Conservation (phyloP, 2,113 vertebrate genomes). For the Tupaia tana region DNA sequence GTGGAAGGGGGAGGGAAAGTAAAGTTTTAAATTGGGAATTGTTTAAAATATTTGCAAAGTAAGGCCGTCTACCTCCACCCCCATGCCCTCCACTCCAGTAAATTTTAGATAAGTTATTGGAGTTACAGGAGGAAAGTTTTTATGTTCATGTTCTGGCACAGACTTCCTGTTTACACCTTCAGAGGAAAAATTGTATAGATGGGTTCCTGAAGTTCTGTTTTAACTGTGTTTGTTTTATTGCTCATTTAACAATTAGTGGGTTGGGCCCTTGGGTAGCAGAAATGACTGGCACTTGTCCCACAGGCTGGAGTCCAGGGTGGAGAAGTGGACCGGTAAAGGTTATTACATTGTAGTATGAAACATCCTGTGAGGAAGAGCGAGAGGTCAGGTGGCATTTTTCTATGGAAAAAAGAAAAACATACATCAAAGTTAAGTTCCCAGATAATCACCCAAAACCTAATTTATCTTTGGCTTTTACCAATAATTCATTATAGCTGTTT, state of each 20-base stretch:
- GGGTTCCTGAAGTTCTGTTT: constrained; percentile 32
- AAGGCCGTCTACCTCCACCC: not conserved
- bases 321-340: not conserved
- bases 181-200: not conserved
- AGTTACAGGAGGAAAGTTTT: not conserved
- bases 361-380: not conserved
- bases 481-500: not conserved
- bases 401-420: constrained; percentile 1
- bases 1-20: too few relatives aligned
- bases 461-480: constrained; percentile 9
- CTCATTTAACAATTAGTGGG: not conserved
- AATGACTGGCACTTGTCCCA: not conserved
- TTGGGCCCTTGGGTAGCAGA: not conserved
- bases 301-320: not conserved
- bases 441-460: not conserved
- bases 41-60: not conserved
- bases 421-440: not conserved
- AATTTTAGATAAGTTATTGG: not conserved
- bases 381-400: constrained; percentile 5
- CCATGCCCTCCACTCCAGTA: too few relatives aligned
- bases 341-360: not conserved
- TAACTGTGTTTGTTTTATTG: constrained; percentile 35
- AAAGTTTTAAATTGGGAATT: not conserved
- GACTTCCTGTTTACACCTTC: constrained; percentile 53
- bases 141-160: not conserved